Evolutionary conservation across 2,113 vertebrate species (phyloP).

Genomic region (Ammospiza nelsoni): DNA sequence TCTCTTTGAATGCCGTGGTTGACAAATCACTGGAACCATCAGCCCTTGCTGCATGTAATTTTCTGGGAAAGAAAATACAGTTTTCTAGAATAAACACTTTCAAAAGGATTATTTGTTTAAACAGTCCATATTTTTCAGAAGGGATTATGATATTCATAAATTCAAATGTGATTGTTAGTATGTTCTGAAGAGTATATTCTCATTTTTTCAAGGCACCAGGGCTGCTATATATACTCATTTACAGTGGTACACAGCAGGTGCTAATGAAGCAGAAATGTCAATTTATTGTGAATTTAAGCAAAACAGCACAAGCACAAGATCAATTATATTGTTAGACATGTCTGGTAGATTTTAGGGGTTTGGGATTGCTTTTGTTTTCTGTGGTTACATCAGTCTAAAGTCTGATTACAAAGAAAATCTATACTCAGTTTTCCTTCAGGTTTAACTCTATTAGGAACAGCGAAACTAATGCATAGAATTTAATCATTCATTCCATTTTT

Average conservation of each 20-base stretch:
- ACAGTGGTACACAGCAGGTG: not conserved
- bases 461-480: not conserved
- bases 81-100: slow-evolving; percentile 1
- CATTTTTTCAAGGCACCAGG: not conserved
- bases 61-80: not conserved
- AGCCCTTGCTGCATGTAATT: not conserved
- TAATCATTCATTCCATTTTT: not conserved
- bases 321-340: not conserved
- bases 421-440: not conserved
- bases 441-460: not conserved
- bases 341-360: not conserved
- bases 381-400: not conserved
- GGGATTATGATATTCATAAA: not conserved
- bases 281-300: not conserved
- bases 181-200: not conserved
- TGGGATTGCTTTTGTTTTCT: not conserved
- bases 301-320: not conserved
- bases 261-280: not conserved
- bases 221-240: not conserved
- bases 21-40: not conserved
- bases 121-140: not conserved
- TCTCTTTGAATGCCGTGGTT: not conserved
- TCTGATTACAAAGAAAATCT: not conserved
- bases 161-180: not conserved
- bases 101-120: not conserved